A percentile compares a stretch with the other conserved stretches of the same genome.
Evolutionary conservation across 2,888 invertebrate genomes (phyloP).

Genomic region (Heliconius ethilla): DNA sequence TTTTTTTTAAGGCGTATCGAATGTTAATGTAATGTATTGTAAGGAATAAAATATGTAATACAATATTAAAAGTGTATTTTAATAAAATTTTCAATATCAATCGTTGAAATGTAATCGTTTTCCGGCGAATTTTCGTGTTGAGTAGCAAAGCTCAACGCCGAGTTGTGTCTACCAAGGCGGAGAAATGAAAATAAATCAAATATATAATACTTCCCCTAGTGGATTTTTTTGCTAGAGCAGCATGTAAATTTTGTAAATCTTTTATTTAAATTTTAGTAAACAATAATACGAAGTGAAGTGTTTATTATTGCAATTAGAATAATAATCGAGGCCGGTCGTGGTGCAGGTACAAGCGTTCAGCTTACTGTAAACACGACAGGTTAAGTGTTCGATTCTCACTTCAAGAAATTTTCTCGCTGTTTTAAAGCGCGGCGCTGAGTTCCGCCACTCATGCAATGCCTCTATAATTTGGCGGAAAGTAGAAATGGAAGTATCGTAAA

Average conservation of each 20-base stretch:
- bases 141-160: too few relatives aligned
- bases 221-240: too few relatives aligned
- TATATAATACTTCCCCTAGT: too few relatives aligned
- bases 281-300: not conserved
- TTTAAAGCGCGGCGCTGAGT: not conserved
- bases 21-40: slow-evolving; percentile 4
- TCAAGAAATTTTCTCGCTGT: not conserved
- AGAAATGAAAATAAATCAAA: too few relatives aligned
- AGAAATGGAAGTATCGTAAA: too few relatives aligned
- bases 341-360: not conserved
- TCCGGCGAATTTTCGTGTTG: too few relatives aligned
- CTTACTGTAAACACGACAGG: not conserved
- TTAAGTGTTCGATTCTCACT: not conserved
- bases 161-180: too few relatives aligned
- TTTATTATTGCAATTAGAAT: too few relatives aligned
- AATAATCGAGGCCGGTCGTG: not conserved
- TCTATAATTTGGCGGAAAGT: too few relatives aligned
- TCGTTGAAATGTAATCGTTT: too few relatives aligned
- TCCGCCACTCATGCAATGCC: not conserved
- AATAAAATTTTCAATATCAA: not conserved
- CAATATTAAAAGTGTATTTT: not conserved
- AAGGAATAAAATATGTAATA: not conserved
- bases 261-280: too few relatives aligned
- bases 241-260: too few relatives aligned
- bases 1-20: not conserved